Evolutionary conservation across 2,113 vertebrate genomes (phyloP), one percentile per base, ranked within the genome.

Genomic region (Microtus richardsoni): DNA sequence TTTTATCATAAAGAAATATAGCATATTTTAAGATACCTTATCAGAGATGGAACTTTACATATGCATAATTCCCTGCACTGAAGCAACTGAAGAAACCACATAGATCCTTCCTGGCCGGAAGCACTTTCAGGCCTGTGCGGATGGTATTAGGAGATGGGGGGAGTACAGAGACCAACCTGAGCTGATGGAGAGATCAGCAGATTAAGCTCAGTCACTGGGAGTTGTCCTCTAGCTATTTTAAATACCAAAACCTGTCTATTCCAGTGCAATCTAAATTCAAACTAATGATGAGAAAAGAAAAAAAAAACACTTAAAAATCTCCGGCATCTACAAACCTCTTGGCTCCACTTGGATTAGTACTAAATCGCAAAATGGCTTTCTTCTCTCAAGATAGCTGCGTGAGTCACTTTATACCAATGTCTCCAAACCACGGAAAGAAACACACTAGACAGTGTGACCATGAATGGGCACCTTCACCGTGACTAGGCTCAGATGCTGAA

Each of bases 341-440:
- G 41, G 33, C 28, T 90, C 26, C 7, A 47, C 0, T 66, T 21
- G 79, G 47, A 13, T 84, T 91, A 89, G 70, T 75, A 85, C 13
- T 95, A 64, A 96, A 91, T 96, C 36, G 73, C 24, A 89, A 78
- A 94, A 66, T 47, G 54, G 66, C 28, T 91, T 91, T 85, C 74
- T 94, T 92, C 60, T 75, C 75, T 89, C 33, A 86, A 30, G 91
- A 92, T 39, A 94, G 77, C 24, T 89, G 22, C 11, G 2, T 95
- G 91, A 94, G 66, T 93, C 89, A 91, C 33, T 96, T 58, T 71
- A 88, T 44, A 92, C 44, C 62, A 91, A 92, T 78, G 54, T 71
- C 70, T 89, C 84, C 79, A 93, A 91, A 90, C 85, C 79, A 92
- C 41, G 28, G 87, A 68, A 94, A 90, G 88, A 95, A 93, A 89